These are phyloP conservation scores for Cantharis rustica DNA, from an alignment of 2,888 invertebrate species.

Conservation along the genomic window DNA sequence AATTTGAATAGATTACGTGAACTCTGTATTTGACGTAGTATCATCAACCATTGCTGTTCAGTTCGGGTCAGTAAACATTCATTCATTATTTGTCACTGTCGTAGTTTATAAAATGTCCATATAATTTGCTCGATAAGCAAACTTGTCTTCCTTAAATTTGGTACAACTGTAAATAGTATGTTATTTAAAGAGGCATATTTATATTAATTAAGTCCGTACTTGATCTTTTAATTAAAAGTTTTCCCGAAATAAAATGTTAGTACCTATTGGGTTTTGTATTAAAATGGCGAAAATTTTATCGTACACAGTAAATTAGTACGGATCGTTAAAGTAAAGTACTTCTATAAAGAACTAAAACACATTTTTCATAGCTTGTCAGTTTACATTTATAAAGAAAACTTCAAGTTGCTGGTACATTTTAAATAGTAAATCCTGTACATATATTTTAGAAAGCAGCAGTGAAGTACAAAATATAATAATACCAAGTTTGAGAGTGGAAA, in stretches of 20 bases:
- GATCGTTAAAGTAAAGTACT: not conserved
- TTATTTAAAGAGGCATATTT: not conserved
- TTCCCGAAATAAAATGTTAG: not conserved
- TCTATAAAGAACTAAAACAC: not conserved
- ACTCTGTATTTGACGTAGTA: not conserved
- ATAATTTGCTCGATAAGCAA: not conserved
- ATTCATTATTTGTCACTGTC: constrained; percentile 1
- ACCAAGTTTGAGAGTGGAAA: no score
- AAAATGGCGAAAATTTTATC: not conserved
- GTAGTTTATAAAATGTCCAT: not conserved
- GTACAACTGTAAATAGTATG: not conserved
- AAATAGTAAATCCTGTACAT: not conserved
- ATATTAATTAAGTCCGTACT: not conserved
- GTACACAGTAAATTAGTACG: not conserved
- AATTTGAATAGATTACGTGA: not conserved
- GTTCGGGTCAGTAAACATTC: not conserved
- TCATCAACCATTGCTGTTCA: not conserved
- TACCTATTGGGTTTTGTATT: not conserved
- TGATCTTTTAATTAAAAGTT: not conserved
- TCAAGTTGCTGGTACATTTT: not conserved
- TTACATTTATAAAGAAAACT: not conserved
- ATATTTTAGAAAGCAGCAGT: not conserved
- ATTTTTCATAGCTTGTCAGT: not conserved
- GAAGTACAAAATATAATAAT: not conserved
- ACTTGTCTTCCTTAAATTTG: not conserved